phyloP scores from a whole-genome alignment of 1,140 invertebrate species.

The Drosophila serrata region DNA sequence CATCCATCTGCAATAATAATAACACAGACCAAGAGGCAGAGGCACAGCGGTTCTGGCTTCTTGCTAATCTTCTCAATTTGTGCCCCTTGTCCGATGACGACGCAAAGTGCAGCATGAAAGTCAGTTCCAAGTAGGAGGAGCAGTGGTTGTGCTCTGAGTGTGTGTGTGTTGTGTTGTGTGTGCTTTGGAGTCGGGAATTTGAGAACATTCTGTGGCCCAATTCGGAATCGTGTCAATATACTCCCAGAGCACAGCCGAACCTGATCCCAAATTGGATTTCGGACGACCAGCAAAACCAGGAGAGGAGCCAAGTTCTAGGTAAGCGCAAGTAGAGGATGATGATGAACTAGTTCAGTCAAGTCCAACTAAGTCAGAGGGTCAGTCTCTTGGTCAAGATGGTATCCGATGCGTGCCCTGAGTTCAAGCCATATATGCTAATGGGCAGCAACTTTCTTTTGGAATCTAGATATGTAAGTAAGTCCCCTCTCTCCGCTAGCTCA shows the following conservation, averaged over 20 bases:
- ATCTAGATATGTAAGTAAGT: conserved; percentile 57
- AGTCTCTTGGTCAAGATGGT: conserved; percentile 36
- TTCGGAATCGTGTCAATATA: conserved; percentile 73
- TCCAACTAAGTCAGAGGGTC: conserved; percentile 50
- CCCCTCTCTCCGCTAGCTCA: conserved; percentile 2
- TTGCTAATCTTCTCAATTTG: conserved; percentile 80
- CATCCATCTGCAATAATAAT: conserved; percentile 59
- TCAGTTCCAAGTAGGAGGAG: conserved; percentile 39
- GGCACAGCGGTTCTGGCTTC: conserved; percentile 56
- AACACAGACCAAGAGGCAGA: conserved; percentile 26
- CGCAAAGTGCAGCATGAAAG: conserved; percentile 69
- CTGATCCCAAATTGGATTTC: conserved; percentile 63
- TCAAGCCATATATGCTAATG: conserved; percentile 65
- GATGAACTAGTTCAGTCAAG: conserved; percentile 21
- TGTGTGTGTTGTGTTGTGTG: conserved; percentile 30
- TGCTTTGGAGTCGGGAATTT: conserved; percentile 46
- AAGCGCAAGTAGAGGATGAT: conserved; percentile 41
- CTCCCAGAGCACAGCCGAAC: conserved; percentile 25
- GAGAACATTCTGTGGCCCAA: conserved; percentile 74
- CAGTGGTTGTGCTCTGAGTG: background rate
- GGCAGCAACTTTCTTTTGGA: conserved; percentile 65
- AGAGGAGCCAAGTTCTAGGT: conserved; percentile 45
- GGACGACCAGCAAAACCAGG: conserved; percentile 28
- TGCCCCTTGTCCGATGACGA: conserved; percentile 70
- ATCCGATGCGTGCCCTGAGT: conserved; percentile 11